Evolutionary conservation across 2,888 invertebrate genomes (phyloP).

Genomic region (Gibbula magus): DNA sequence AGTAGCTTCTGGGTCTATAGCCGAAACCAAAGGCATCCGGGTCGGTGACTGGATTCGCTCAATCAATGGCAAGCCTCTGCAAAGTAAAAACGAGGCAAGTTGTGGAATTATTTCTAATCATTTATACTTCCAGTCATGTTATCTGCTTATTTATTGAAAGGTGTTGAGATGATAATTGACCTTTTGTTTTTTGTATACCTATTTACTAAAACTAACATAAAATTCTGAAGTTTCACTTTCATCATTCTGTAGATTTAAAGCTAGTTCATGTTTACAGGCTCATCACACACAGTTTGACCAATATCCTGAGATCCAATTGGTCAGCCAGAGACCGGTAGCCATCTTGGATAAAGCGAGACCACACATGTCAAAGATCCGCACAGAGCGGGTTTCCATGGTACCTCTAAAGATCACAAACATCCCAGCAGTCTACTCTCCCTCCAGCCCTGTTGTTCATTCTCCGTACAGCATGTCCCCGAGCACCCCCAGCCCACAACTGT

Average conservation of each 20-base stretch:
- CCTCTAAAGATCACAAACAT: background rate
- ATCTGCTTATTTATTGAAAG: no score
- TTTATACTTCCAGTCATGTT: no score
- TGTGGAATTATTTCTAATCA: no score
- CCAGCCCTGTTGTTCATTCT: background rate
- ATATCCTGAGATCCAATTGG: slow-evolving; percentile 42
- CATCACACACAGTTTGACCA: slow-evolving; percentile 32
- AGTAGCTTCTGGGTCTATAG: slow-evolving; percentile 48
- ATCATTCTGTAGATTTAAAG: no score
- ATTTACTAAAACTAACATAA: background rate
- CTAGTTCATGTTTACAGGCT: slow-evolving; percentile 36
- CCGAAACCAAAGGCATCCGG: slow-evolving; percentile 45
- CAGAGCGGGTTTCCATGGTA: background rate
- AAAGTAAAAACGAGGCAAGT: slow-evolving; percentile 49
- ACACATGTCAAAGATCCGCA: background rate
- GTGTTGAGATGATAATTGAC: no score
- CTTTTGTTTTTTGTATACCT: no score
- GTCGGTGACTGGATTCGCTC: slow-evolving; percentile 63
- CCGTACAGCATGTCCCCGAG: no score
- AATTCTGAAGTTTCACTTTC: no score
- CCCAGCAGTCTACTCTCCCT: background rate
- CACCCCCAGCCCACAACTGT: no score
- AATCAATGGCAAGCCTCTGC: slow-evolving; percentile 58
- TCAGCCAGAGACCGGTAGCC: slow-evolving; percentile 56
- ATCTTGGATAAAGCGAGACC: slow-evolving; percentile 43